Evolutionary conservation across 2,888 invertebrate genomes (phyloP).

Genomic region (Cantharis flavilabris): DNA sequence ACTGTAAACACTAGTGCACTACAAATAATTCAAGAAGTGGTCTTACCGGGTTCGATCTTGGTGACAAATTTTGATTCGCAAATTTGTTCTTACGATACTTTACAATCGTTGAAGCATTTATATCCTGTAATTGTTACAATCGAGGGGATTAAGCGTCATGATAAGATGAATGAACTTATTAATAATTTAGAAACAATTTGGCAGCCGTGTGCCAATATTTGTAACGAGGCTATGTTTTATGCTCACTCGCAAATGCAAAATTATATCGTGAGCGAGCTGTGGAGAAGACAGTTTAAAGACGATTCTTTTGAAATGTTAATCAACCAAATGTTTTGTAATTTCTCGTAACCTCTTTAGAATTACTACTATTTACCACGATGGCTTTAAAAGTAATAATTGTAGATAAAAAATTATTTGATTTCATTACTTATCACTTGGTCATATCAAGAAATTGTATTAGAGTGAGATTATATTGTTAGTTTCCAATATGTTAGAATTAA

Average conservation of each 20-base stretch:
- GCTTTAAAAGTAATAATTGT: neutral
- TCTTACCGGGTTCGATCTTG: conserved; percentile 50
- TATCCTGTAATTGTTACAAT: conserved; percentile 41
- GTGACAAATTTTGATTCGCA: conserved; percentile 45
- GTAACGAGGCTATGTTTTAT: conserved; percentile 58
- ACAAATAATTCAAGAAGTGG: conserved; percentile 40
- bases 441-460: neutral
- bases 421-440: neutral
- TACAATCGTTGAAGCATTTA: conserved; percentile 33
- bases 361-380: neutral
- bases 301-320: conserved; percentile 40
- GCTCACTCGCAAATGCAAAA: conserved; percentile 47
- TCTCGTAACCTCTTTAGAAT: neutral
- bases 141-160: conserved; percentile 39
- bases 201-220: conserved; percentile 66
- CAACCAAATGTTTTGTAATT: conserved; percentile 35
- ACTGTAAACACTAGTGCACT: conserved; percentile 33
- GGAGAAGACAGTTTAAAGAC: conserved; percentile 49
- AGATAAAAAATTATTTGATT: neutral
- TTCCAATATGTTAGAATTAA: neutral
- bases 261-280: conserved; percentile 46
- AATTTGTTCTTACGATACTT: conserved; percentile 38
- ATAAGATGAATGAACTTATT: conserved; percentile 33
- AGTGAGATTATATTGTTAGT: neutral
- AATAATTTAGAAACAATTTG: conserved; percentile 65